These are phyloP conservation scores for Smutsia temminckii DNA, from an alignment of 2,797 vertebrate genomes.

Conservation along the genomic window DNA sequence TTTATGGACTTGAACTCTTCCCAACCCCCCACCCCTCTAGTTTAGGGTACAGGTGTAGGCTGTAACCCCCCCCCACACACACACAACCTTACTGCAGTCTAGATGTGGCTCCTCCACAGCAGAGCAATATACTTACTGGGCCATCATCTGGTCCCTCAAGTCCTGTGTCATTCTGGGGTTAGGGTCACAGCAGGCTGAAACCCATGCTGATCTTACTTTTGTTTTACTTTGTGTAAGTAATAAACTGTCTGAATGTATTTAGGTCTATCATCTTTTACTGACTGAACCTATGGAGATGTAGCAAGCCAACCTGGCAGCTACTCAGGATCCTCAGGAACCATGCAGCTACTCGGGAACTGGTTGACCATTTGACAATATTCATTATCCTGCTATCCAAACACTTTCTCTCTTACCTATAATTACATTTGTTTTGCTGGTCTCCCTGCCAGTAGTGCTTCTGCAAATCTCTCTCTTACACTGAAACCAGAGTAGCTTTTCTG, in stretches of 20 bases:
- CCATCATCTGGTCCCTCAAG: not conserved
- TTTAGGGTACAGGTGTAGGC: not conserved
- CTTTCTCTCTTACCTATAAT: not conserved
- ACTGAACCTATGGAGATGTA: not conserved
- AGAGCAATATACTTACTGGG: not conserved
- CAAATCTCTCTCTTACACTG: not conserved
- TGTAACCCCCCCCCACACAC: not conserved
- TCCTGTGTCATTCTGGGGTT: not conserved
- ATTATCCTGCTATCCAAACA: not conserved
- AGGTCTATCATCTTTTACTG: not conserved
- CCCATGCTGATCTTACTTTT: constrained; percentile 4
- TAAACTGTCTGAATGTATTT: not conserved
- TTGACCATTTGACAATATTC: not conserved
- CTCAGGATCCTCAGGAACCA: too few relatives aligned
- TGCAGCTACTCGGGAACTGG: not conserved
- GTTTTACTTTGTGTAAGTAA: not conserved
- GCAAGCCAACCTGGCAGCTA: not conserved
- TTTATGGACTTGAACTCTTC: not conserved
- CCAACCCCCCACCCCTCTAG: too few relatives aligned
- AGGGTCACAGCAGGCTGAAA: not conserved
- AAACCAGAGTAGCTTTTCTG: constrained; percentile 12
- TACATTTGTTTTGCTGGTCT: not conserved
- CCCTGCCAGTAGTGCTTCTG: not conserved
- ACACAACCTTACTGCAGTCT: not conserved
- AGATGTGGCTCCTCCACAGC: not conserved